phyloP scores from a whole-genome alignment of 2,888 invertebrate genomes.

The Macrostomum cliftonense region DNA sequence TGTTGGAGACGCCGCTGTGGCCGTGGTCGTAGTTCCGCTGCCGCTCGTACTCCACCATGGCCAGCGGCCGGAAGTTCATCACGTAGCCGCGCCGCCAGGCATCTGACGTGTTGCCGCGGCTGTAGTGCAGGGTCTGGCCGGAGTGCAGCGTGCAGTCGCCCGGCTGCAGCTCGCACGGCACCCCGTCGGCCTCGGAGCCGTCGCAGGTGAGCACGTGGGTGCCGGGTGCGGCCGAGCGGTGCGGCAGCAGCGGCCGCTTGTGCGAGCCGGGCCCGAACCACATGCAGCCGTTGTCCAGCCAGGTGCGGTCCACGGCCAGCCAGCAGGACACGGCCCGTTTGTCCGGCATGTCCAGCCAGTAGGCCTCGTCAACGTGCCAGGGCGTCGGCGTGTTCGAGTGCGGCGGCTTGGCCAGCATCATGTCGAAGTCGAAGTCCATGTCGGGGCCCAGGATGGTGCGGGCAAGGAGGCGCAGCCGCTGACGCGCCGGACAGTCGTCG shows the following conservation, averaged over 20 bases:
- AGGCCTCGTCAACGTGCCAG: conserved; percentile 15
- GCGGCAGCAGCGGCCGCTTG: conserved; percentile 6
- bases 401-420: conserved; percentile 15
- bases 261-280: conserved; percentile 12
- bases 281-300: conserved; percentile 11
- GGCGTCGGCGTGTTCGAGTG: conserved; percentile 13
- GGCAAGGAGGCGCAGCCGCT: conserved; percentile 8
- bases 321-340: conserved; percentile 15
- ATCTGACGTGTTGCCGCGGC: conserved; percentile 12
- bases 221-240: conserved; percentile 11
- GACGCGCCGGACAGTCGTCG: conserved; percentile 13
- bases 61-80: conserved; percentile 14
- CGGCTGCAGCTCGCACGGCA: conserved; percentile 11
- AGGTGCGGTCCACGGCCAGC: conserved; percentile 12
- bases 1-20: no score
- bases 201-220: conserved; percentile 13
- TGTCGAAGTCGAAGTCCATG: conserved; percentile 15
- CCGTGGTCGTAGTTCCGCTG: conserved; percentile 13
- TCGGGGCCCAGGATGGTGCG: conserved; percentile 14
- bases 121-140: conserved; percentile 15
- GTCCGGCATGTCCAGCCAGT: conserved; percentile 16
- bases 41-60: conserved; percentile 14
- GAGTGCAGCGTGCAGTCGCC: conserved; percentile 14
- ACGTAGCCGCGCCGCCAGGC: conserved; percentile 13
- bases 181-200: conserved; percentile 12